Evolutionary conservation across 2,797 vertebrate species (phyloP).

Genomic region (Leptatherina wallacei): DNA sequence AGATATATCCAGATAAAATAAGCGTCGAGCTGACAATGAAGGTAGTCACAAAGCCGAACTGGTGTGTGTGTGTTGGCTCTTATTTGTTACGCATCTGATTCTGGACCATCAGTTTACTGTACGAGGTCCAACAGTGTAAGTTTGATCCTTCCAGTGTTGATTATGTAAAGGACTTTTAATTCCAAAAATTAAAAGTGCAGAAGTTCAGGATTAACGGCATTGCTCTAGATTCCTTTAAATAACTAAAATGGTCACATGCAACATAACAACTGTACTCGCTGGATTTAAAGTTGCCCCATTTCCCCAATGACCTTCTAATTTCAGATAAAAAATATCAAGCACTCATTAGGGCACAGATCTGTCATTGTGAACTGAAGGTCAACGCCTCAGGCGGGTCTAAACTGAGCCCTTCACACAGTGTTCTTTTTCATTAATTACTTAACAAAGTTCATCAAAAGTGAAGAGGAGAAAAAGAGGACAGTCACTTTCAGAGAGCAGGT

Average conservation of each 20-base stretch:
- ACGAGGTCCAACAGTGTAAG: too few species aligned
- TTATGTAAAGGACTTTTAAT: too few species aligned
- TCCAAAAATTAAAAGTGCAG: background rate
- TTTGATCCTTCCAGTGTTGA: too few species aligned
- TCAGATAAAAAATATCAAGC: conserved; percentile 4
- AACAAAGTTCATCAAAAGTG: background rate
- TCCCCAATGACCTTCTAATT: conserved; percentile 7
- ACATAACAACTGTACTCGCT: background rate
- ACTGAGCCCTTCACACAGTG: background rate
- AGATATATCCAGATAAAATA: too few species aligned
- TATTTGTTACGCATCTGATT: too few species aligned
- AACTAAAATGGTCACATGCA: conserved; percentile 2
- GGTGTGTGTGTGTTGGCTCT: too few species aligned
- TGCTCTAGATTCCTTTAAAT: background rate
- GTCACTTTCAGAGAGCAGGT: conserved; percentile 44
- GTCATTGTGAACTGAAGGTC: conserved; percentile 18
- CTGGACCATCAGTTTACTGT: too few species aligned
- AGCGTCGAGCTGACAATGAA: too few species aligned
- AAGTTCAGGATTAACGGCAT: background rate
- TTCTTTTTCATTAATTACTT: conserved; percentile 18
- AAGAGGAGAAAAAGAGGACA: conserved; percentile 54
- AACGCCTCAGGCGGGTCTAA: conserved; percentile 5
- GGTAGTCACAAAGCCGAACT: too few species aligned
- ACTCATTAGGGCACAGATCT: conserved; percentile 5
- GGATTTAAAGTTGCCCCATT: conserved; percentile 1